Evolutionary conservation across 2,113 vertebrate species (phyloP).

Genomic region (Cololabis saira): DNA sequence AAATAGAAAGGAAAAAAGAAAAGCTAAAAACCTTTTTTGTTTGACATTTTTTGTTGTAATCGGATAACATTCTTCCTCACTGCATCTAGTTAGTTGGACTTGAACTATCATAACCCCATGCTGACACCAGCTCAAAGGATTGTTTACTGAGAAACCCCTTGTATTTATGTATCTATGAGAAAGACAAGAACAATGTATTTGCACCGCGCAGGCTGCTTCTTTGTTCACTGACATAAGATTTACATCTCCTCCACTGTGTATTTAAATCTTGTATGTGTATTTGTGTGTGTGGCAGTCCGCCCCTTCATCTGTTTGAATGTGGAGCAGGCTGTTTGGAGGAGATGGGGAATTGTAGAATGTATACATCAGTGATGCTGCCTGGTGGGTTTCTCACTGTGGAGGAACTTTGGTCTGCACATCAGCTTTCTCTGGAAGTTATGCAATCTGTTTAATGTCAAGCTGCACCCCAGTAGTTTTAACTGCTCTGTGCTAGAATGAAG

Average conservation of each 20-base stretch:
- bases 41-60: conserved; percentile 8
- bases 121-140: not conserved
- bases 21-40: too few species aligned
- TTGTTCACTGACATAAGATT: not conserved
- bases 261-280: not conserved
- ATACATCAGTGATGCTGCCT: not conserved
- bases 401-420: conserved; percentile 25
- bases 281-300: not conserved
- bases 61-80: not conserved
- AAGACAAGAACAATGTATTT: too few species aligned
- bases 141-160: not conserved
- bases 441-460: not conserved
- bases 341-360: conserved; percentile 21
- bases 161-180: too few species aligned
- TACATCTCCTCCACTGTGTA: not conserved
- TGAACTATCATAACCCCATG: conserved; percentile 15
- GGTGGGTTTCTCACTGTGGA: conserved; percentile 1
- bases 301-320: not conserved
- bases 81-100: not conserved
- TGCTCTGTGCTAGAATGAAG: not conserved
- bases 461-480: not conserved
- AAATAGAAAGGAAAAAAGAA: too few species aligned
- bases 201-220: not conserved
- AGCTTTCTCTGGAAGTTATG: not conserved
- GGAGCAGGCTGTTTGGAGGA: conserved; percentile 11